These are phyloP conservation scores for Hydrocynus forskahlii DNA, from an alignment of 2,797 vertebrate genomes.

Conservation along the genomic window DNA sequence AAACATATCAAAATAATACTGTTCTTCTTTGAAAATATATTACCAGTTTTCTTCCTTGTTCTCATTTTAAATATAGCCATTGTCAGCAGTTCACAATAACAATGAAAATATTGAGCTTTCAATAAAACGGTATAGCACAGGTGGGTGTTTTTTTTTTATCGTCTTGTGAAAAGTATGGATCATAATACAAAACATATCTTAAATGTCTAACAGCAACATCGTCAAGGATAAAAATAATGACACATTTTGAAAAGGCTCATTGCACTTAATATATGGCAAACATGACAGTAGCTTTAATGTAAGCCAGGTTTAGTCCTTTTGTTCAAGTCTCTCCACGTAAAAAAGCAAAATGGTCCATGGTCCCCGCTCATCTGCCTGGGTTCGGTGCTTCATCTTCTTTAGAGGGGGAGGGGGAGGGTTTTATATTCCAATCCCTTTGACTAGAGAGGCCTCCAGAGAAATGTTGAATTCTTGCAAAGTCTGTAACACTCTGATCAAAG, in stretches of 20 bases:
- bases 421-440: constrained; percentile 93
- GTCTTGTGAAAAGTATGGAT: constrained; percentile 76
- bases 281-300: constrained; percentile 95
- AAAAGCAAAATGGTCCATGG: constrained; percentile 68
- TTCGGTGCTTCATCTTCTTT: constrained; percentile 54
- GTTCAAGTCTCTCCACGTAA: constrained; percentile 87
- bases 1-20: constrained; percentile 87
- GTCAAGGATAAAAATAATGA: constrained; percentile 79
- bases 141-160: constrained; percentile 67
- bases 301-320: constrained; percentile 88
- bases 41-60: constrained; percentile 73
- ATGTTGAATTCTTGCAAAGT: constrained; percentile 99
- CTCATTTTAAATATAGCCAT: constrained; percentile 77
- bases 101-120: constrained; percentile 81
- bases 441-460: constrained; percentile 94
- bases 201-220: constrained; percentile 78
- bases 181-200: constrained; percentile 80
- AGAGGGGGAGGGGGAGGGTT: constrained; percentile 41
- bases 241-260: constrained; percentile 86
- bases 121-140: constrained; percentile 77
- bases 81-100: constrained; percentile 78
- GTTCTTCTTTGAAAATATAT: constrained; percentile 85
- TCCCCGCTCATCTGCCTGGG: constrained; percentile 64
- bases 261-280: constrained; percentile 87
- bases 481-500: constrained; percentile 96